Evolutionary conservation across 2,888 invertebrate species (phyloP).

Genomic region (Eilema griseolum): DNA sequence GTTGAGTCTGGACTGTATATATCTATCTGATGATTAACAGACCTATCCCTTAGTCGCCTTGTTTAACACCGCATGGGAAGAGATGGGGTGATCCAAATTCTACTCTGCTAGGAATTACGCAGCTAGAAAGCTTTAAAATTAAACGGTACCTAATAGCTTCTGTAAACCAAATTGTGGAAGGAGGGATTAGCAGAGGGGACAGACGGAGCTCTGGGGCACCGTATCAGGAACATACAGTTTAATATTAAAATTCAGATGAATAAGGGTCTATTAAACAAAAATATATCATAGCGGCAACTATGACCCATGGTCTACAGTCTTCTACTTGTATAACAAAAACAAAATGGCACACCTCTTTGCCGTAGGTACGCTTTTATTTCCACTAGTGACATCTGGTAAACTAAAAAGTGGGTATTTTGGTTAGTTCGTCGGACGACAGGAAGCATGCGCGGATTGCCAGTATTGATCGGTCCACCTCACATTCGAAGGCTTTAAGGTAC

Average conservation of each 20-base stretch:
- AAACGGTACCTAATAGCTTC: too few relatives aligned
- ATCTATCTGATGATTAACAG: too few relatives aligned
- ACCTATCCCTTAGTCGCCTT: too few relatives aligned
- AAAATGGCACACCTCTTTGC: background rate
- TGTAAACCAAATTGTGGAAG: too few relatives aligned
- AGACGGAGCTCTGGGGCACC: too few relatives aligned
- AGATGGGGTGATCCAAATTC: too few relatives aligned
- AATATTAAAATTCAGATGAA: background rate
- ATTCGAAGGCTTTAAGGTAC: background rate
- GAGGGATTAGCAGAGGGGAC: too few relatives aligned
- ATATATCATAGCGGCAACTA: background rate
- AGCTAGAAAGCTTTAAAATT: too few relatives aligned
- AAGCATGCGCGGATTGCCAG: background rate
- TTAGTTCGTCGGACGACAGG: constrained; percentile 12
- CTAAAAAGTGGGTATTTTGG: background rate
- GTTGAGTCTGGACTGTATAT: too few relatives aligned
- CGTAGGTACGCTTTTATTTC: background rate
- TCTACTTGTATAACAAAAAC: background rate
- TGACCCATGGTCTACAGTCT: background rate
- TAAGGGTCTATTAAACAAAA: background rate
- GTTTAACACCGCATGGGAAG: too few relatives aligned
- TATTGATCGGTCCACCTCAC: constrained; percentile 20
- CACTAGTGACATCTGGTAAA: constrained; percentile 10
- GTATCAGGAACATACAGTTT: too few relatives aligned
- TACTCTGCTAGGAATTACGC: too few relatives aligned